Base-by-base conservation (phyloP, 37 sponge, comb jelly and placozoan genomes). In the Aphrocallistes beatrix region DNA sequence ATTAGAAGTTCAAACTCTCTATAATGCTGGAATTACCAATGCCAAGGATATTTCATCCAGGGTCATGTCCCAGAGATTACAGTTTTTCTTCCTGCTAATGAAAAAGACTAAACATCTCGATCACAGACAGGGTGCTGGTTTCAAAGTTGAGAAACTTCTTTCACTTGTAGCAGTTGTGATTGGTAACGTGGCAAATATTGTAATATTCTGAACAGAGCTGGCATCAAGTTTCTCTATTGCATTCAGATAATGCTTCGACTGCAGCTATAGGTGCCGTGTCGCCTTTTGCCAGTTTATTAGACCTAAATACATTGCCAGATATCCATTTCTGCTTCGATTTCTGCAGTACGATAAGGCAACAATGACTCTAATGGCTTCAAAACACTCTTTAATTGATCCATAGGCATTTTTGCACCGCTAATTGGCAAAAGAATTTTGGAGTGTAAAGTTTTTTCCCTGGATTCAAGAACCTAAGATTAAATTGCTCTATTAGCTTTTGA, bases 161-260 rank as follows among this genome's bases (percentile, higher is more conserved):
- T 60, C 75, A 28, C 75, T 60, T 21, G 75, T 60, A 60, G 25
- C 75, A 60, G 75, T 60, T 28, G 75, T 60, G 75, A 60, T 60
- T 28, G 75, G 75, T 60, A 28, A 28, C 34, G 75, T 60, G 25
- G 75, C 75, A 32, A 60, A 60, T 21, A 60, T 60, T 60, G 25
- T 21, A 60, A 28, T 60, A 60, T 60, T 60, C 34, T 21, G n/a
- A 60, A 60, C 75, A 60, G 32, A 32, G 75, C 34, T 60, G 75
- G 75, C 8, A 60, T 60, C 34, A 60, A 60, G 3, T 60, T 60
- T 60, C 21, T 28, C 3, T 28, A 60, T 60, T 60, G 75, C 75
- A 60, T 60, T 60, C 75, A 60, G 75, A 21, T 60, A 60, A 60
- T 60, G 75, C 25, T 21, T 60, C 75, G 34, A 60, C n/a, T 60